phyloP scores from a whole-genome alignment of 1,140 invertebrate genomes.

The Lasioglossum albipes region DNA sequence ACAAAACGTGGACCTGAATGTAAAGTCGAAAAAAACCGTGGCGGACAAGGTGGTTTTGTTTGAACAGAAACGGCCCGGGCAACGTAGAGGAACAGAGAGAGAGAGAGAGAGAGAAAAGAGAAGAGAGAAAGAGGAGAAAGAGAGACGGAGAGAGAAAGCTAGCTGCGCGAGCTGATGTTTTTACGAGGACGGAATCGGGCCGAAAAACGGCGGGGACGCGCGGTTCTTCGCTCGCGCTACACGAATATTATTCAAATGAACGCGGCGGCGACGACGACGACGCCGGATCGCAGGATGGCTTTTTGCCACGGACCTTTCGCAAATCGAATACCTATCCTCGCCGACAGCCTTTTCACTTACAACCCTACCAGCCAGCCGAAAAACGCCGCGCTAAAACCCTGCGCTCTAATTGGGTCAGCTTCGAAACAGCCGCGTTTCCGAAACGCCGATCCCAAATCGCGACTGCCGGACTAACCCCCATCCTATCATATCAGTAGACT shows the following conservation, averaged over 20 bases:
- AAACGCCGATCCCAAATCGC: neutral
- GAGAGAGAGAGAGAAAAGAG: neutral
- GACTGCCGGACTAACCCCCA: neutral
- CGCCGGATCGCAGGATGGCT: neutral
- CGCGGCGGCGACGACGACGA: neutral
- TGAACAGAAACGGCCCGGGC: conserved; percentile 48
- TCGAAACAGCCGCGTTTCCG: neutral
- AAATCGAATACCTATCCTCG: neutral
- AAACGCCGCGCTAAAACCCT: conserved; percentile 4
- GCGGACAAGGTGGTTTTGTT: conserved; percentile 61
- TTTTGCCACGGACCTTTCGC: conserved; percentile 3
- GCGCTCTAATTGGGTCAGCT: conserved; percentile 23
- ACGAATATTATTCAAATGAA: conserved; percentile 45
- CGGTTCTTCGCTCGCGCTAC: conserved; percentile 24
- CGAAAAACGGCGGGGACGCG: conserved; percentile 36
- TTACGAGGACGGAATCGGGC: conserved; percentile 55
- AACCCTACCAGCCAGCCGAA: neutral
- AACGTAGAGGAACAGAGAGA: neutral
- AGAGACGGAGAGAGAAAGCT: neutral
- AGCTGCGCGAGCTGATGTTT: conserved; percentile 47
- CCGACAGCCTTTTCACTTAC: neutral
- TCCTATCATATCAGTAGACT: too few relatives aligned
- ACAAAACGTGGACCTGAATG: conserved; percentile 65
- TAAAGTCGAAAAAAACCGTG: conserved; percentile 59
- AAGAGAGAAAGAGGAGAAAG: neutral